Evolutionary conservation across 2,888 invertebrate genomes (phyloP).

Genomic region (Hirtodrosophila confusa): DNA sequence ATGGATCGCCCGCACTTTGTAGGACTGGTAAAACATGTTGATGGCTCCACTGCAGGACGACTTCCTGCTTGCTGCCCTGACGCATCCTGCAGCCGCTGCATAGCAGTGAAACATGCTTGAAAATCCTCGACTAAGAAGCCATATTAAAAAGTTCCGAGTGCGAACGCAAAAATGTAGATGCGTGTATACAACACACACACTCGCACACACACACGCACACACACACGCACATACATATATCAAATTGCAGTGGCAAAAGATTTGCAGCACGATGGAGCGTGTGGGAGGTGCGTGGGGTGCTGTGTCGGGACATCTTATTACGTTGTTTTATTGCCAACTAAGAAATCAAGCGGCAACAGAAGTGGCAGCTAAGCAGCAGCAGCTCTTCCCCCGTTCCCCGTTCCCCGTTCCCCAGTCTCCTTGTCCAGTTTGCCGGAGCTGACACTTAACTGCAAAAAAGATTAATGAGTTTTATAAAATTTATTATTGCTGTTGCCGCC

Average conservation of each 20-base stretch:
- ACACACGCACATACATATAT: slow-evolving; percentile 18
- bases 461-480: slow-evolving; percentile 78
- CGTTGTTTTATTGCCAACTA: slow-evolving; percentile 77
- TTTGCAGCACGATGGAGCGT: slow-evolving; percentile 9
- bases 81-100: slow-evolving; percentile 8
- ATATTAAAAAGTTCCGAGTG: slow-evolving; percentile 70
- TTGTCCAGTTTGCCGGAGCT: slow-evolving; percentile 27
- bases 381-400: neutral
- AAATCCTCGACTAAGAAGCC: slow-evolving; percentile 70
- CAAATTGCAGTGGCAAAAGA: slow-evolving; percentile 48
- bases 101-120: slow-evolving; percentile 34
- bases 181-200: slow-evolving; percentile 13
- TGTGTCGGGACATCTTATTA: slow-evolving; percentile 69
- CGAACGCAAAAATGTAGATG: slow-evolving; percentile 42
- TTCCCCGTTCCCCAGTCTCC: neutral
- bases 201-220: slow-evolving; percentile 15
- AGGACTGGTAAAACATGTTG: slow-evolving; percentile 61
- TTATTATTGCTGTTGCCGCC: slow-evolving; percentile 72
- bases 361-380: slow-evolving; percentile 42
- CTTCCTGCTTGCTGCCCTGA: slow-evolving; percentile 4
- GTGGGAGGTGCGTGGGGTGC: neutral
- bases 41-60: slow-evolving; percentile 29
- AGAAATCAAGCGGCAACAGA: slow-evolving; percentile 55
- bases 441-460: slow-evolving; percentile 60
- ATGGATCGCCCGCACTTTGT: slow-evolving; percentile 74